Percentiles rank a stretch among this genome's conserved stretches.
phyloP scores from a whole-genome alignment of 2,113 vertebrate genomes.

The Elgaria multicarinata region DNA sequence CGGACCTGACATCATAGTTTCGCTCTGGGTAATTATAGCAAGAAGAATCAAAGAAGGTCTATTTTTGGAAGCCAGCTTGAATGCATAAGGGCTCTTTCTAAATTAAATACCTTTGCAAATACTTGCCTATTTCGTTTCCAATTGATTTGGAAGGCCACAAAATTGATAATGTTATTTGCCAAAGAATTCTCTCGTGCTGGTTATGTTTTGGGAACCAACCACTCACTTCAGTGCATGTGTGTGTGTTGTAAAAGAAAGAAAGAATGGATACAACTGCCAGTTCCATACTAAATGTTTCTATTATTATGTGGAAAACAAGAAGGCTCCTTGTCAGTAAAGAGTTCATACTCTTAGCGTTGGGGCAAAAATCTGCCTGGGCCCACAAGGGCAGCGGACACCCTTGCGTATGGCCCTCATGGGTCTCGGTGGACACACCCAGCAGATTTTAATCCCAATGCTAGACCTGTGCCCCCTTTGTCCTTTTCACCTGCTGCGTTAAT shows the following conservation, averaged over 20 bases:
- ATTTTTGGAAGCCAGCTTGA: constrained; percentile 45
- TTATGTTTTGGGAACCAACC: background rate
- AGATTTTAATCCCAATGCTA: no score
- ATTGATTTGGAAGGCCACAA: background rate
- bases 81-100: background rate
- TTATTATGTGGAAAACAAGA: background rate
- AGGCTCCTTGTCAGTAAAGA: background rate
- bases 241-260: background rate
- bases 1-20: constrained; percentile 47
- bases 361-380: no score
- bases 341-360: background rate
- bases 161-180: constrained; percentile 30
- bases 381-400: no score
- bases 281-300: background rate
- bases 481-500: no score
- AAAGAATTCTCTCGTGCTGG: background rate
- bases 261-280: background rate
- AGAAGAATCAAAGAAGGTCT: constrained; percentile 25
- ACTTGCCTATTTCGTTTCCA: constrained; percentile 20
- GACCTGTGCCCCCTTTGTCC: no score
- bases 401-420: no score
- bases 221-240: background rate
- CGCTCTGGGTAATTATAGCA: constrained; percentile 31
- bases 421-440: no score
- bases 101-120: constrained; percentile 15